Conservation (phyloP, 2,888 invertebrate species). For the Acanthosepion pharaonis region DNA sequence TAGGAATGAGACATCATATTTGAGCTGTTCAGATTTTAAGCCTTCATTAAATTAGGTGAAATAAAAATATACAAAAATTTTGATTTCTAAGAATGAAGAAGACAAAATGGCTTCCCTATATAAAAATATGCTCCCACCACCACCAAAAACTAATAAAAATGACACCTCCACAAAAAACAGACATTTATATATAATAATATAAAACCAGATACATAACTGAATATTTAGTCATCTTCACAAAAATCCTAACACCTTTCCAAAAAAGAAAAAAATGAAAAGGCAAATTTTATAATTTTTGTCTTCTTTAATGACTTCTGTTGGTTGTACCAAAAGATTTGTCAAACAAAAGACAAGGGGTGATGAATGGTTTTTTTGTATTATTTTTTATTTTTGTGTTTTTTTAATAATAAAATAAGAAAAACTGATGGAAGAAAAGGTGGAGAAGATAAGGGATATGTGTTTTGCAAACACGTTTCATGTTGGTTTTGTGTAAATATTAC, state of each 20-base stretch:
- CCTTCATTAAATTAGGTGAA: neutral
- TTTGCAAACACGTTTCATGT: too few relatives aligned
- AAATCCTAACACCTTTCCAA: neutral
- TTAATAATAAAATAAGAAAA: too few relatives aligned
- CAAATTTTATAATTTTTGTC: neutral
- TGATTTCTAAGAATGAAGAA: neutral
- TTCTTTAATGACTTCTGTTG: too few relatives aligned
- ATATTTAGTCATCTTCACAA: neutral
- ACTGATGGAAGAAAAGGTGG: too few relatives aligned
- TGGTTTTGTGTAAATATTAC: too few relatives aligned
- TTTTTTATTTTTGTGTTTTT: too few relatives aligned
- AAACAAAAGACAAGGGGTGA: too few relatives aligned
- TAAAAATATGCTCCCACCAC: neutral
- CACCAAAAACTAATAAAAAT: too few relatives aligned
- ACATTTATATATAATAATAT: neutral
- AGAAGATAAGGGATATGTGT: too few relatives aligned
- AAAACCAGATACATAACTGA: neutral
- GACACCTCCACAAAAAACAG: neutral
- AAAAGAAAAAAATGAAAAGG: neutral
- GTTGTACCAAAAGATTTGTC: too few relatives aligned
- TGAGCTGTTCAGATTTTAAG: too few relatives aligned
- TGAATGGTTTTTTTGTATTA: too few relatives aligned
- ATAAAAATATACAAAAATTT: neutral
- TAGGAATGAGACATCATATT: neutral
- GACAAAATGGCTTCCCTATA: neutral